Evolutionary conservation across 2,888 invertebrate genomes (phyloP).

Genomic region (Drosophila buzzatii): DNA sequence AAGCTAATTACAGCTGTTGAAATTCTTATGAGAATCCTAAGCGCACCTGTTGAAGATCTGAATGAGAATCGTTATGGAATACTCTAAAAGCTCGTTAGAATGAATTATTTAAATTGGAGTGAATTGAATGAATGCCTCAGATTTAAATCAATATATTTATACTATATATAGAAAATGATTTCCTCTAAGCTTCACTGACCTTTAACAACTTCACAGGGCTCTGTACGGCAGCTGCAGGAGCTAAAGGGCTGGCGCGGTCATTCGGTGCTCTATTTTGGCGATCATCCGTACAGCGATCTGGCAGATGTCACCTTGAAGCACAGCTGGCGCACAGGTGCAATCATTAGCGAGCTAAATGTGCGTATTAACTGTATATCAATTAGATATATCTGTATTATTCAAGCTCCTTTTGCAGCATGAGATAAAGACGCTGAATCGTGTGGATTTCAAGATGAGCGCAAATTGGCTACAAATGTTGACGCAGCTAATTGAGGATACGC

Average conservation of each 20-base stretch:
- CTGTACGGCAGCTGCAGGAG: slow-evolving; percentile 95
- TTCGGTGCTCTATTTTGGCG: slow-evolving; percentile 98
- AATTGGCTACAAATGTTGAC: slow-evolving; percentile 97
- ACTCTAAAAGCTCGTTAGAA: neutral
- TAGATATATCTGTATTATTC: neutral
- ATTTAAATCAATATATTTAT: neutral
- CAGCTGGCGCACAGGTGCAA: slow-evolving; percentile 99
- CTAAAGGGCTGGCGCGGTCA: slow-evolving; percentile 97
- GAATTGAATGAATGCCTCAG: neutral
- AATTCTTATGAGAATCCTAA: neutral
- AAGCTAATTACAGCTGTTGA: neutral
- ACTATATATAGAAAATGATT: neutral
- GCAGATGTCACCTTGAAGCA: slow-evolving; percentile 98
- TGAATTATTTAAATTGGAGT: neutral
- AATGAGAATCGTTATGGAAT: neutral
- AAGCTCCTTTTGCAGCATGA: slow-evolving; percentile 89
- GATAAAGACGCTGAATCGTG: slow-evolving; percentile 93
- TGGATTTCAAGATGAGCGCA: slow-evolving; percentile 93
- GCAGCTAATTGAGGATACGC: slow-evolving; percentile 94
- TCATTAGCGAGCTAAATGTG: slow-evolving; percentile 97
- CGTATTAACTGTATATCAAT: slow-evolving; percentile 60
- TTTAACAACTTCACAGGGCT: slow-evolving; percentile 88
- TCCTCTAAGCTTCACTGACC: neutral
- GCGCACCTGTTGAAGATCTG: neutral
- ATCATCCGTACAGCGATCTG: slow-evolving; percentile 98